Percentiles rank a stretch among this genome's conserved stretches.
Evolutionary conservation across 2,113 vertebrate species (phyloP).

Genomic region (Podocnemis expansa): DNA sequence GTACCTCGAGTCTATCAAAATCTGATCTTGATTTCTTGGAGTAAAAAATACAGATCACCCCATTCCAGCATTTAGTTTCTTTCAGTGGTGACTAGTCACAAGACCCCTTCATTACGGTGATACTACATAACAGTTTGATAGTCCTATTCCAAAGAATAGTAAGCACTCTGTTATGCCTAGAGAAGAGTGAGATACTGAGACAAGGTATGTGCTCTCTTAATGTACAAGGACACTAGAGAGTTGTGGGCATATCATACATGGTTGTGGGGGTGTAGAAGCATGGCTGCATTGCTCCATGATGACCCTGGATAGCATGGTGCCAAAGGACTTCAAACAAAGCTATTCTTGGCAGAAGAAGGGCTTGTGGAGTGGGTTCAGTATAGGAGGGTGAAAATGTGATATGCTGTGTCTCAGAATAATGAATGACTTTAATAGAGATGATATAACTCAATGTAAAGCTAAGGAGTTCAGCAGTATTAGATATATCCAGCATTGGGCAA

Average conservation of each 20-base stretch:
- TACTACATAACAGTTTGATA: neutral
- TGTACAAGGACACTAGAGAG: neutral
- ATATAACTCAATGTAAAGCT: neutral
- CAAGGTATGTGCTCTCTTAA: neutral
- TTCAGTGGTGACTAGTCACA: neutral
- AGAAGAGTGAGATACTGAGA: neutral
- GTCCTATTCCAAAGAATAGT: neutral
- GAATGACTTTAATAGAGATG: neutral
- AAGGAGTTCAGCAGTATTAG: neutral
- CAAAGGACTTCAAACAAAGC: neutral
- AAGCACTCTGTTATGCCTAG: neutral
- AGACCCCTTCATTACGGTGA: neutral
- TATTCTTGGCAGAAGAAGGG: rapidly evolving
- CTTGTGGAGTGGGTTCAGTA: neutral
- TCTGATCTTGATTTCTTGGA: neutral
- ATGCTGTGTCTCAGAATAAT: neutral
- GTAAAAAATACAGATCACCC: neutral
- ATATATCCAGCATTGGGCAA: neutral
- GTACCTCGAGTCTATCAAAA: neutral
- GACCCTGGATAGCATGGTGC: neutral
- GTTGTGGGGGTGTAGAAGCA: rapidly evolving
- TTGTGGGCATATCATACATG: rapidly evolving
- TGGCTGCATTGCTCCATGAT: neutral
- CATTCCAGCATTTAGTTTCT: neutral
- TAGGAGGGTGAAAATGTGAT: neutral